These are phyloP conservation scores for Parnassius smintheus DNA, from an alignment of 2,888 invertebrate genomes.

Conservation along the genomic window DNA sequence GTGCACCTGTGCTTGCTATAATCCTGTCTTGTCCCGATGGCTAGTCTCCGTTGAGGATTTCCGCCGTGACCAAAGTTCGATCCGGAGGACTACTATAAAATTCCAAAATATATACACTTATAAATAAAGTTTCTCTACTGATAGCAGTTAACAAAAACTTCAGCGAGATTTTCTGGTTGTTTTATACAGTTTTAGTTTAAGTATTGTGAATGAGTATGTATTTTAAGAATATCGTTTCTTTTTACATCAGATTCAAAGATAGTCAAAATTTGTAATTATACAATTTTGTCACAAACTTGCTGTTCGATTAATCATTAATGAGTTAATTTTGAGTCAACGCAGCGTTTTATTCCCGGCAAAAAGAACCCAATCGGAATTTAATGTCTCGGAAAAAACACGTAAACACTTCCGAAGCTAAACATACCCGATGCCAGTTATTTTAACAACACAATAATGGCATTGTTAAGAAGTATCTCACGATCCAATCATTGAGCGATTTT, in stretches of 20 bases:
- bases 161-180: too few species aligned
- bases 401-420: constrained; percentile 22
- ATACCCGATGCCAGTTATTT: constrained; percentile 15
- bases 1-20: too few species aligned
- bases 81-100: too few species aligned
- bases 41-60: too few species aligned
- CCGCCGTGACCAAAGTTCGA: too few species aligned
- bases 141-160: too few species aligned
- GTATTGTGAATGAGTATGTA: too few species aligned
- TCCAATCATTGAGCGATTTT: constrained; percentile 42
- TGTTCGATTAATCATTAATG: constrained; percentile 16
- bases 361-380: neutral
- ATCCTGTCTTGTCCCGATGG: too few species aligned
- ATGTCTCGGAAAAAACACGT: neutral
- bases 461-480: constrained; percentile 51
- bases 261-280: neutral
- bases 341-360: constrained; percentile 13
- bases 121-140: too few species aligned
- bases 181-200: too few species aligned
- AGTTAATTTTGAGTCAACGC: constrained; percentile 25
- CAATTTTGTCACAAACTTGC: neutral
- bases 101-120: too few species aligned
- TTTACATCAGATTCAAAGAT: neutral
- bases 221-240: too few species aligned
- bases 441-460: constrained; percentile 41